Evolutionary conservation across 2,888 invertebrate genomes (phyloP), one percentile per base, ranked within the genome.

Genomic region (Cynaeus angustus): DNA sequence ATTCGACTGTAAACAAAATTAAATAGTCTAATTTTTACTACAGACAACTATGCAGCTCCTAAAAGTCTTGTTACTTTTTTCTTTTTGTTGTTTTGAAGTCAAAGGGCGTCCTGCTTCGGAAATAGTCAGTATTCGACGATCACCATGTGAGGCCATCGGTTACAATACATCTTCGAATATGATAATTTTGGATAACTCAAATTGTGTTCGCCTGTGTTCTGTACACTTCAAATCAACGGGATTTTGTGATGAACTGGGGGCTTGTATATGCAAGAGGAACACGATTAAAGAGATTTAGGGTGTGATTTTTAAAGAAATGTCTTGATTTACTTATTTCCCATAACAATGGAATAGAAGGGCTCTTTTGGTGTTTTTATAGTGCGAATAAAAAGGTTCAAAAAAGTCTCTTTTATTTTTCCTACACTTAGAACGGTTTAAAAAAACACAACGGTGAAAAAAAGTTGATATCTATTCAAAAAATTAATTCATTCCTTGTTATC

Each of bases 191-290:
- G 52, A 52, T 13, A 28, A 52, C 12, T 52, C 52, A 2, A 52
- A 52, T 9, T 52, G 52, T 52, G 52, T 7, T 12, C 52, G 52
- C 7, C 33, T 52, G 12, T 52, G 52, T 26, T 28, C 28, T 12
- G 2, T 52, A 10, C 30, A 52, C 7, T 13, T 7, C 6, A 52
- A 52, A 3, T 8, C 52, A 1, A 30, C 7, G 1, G 52, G 52
- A 13, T 28, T 13, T 6, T 52, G 52, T 12, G 30, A 52, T 8
- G 52, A 52, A 8, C 1, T 52, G 33, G 52, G 52, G 8, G 52
- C 52, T 7, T 52, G 52, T 13, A 52, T 52, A 12, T 52, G 52
- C 33, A 52, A 33, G 26, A 10, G 12, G 30, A 52, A 52, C 1
- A 52, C 52, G 12, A 2, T 33, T 6, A 33, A 33, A 1, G 9